These are phyloP conservation scores for Lophius americanus DNA, from an alignment of 2,797 vertebrate species.

Conservation along the genomic window DNA sequence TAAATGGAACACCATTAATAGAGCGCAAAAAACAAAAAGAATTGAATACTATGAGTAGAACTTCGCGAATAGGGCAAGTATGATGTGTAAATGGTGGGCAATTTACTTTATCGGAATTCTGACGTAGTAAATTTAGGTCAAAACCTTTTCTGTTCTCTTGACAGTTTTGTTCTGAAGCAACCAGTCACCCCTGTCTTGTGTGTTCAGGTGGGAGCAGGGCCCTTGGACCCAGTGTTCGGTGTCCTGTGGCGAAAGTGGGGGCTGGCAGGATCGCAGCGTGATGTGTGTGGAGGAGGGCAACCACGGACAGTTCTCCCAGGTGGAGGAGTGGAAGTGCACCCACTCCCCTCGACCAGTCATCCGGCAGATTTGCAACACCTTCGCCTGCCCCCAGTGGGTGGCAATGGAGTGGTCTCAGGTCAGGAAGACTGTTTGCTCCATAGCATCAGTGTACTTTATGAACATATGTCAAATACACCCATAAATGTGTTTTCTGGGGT, in stretches of 20 bases:
- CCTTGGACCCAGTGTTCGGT: conserved; percentile 93
- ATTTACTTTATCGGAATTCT: too few species aligned
- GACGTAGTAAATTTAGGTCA: too few species aligned
- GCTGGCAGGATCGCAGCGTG: conserved; percentile 89
- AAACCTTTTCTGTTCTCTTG: too few species aligned
- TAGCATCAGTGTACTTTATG: too few species aligned
- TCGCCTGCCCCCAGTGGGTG: conserved; percentile 91
- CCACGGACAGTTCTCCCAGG: conserved; percentile 86
- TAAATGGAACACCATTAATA: too few species aligned
- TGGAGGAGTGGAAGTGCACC: conserved; percentile 95
- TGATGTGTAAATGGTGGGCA: too few species aligned
- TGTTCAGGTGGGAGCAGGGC: conserved; percentile 91
- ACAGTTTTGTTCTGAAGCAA: too few species aligned
- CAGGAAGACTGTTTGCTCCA: conserved; percentile 35
- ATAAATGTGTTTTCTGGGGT: too few species aligned
- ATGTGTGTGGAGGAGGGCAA: conserved; percentile 91
- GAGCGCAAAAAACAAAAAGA: too few species aligned
- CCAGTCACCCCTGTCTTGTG: background rate
- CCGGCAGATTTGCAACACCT: conserved; percentile 89
- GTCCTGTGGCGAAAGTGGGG: conserved; percentile 87
- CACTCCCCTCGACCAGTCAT: conserved; percentile 87
- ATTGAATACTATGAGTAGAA: too few species aligned
- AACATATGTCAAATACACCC: too few species aligned
- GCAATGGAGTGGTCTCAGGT: conserved; percentile 98
- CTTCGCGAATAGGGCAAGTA: too few species aligned